These are phyloP conservation scores for Polyploca ridens DNA, from an alignment of 2,888 invertebrate species.

Conservation along the genomic window DNA sequence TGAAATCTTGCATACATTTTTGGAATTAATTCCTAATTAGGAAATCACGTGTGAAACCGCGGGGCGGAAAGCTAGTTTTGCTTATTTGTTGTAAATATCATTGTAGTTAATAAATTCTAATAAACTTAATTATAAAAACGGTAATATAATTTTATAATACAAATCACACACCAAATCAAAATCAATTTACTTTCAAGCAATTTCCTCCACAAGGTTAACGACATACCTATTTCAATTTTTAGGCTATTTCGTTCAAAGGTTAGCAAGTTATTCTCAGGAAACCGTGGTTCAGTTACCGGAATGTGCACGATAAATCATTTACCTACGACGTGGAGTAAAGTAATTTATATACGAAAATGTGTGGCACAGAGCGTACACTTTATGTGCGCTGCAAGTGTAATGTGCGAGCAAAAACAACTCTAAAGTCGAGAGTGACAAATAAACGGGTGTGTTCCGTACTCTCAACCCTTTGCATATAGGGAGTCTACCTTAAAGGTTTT, in stretches of 20 bases:
- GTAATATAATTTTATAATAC: too few relatives aligned
- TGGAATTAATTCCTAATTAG: too few relatives aligned
- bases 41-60: too few relatives aligned
- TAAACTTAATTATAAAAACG: too few relatives aligned
- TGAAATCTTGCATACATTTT: too few relatives aligned
- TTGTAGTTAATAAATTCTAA: too few relatives aligned
- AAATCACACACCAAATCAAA: neutral
- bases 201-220: neutral
- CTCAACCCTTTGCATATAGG: neutral
- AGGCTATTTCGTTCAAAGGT: neutral
- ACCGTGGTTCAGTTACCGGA: neutral
- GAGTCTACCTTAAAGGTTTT: neutral
- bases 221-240: neutral
- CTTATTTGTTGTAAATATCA: too few relatives aligned
- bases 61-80: too few relatives aligned
- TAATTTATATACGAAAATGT: constrained; percentile 1
- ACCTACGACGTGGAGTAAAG: neutral
- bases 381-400: constrained; percentile 23
- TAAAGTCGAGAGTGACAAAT: constrained; percentile 30
- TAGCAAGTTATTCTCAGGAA: neutral
- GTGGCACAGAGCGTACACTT: neutral
- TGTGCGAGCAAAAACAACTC: constrained; percentile 32
- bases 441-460: constrained; percentile 19
- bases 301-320: neutral
- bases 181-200: neutral